These are phyloP conservation scores for Girardinus metallicus DNA, from an alignment of 2,797 vertebrate genomes.

Conservation along the genomic window DNA sequence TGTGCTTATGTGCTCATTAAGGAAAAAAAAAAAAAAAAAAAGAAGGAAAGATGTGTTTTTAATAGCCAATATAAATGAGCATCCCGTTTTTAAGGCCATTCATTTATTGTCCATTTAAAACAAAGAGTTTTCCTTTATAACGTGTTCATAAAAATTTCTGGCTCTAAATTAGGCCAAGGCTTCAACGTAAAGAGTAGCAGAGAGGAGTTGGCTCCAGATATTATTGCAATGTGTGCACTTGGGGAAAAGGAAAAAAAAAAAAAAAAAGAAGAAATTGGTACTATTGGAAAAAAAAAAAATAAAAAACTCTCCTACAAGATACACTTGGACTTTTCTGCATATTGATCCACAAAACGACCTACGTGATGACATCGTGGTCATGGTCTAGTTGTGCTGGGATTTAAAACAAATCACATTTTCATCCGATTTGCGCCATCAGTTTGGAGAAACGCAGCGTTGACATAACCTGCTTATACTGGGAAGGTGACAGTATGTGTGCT, in stretches of 20 bases:
- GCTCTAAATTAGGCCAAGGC: slow-evolving; percentile 24
- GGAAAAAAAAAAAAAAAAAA: slow-evolving; percentile 35
- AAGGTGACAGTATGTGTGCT: not conserved
- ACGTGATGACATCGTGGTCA: not conserved
- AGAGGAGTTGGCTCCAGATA: slow-evolving; percentile 5
- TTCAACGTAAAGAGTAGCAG: slow-evolving; percentile 26
- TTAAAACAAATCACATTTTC: not conserved
- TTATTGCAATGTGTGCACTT: slow-evolving; percentile 4
- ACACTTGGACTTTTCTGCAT: not conserved
- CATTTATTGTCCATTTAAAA: slow-evolving; percentile 77
- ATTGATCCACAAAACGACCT: not conserved
- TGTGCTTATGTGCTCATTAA: slow-evolving; percentile 76
- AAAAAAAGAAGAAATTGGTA: slow-evolving; percentile 12
- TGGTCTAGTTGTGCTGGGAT: not conserved
- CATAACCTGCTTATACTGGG: not conserved
- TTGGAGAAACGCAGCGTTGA: not conserved
- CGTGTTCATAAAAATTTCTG: slow-evolving; percentile 45
- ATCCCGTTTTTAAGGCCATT: slow-evolving; percentile 70
- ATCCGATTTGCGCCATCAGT: not conserved
- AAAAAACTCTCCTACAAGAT: slow-evolving; percentile 1
- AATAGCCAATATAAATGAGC: slow-evolving; percentile 78
- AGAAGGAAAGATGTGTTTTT: slow-evolving; percentile 55
- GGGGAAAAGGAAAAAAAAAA: not conserved
- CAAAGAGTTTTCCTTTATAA: slow-evolving; percentile 59
- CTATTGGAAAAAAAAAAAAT: slow-evolving; percentile 2